phyloP scores from a whole-genome alignment of 2,113 vertebrate genomes.

The Lampris incognitus region DNA sequence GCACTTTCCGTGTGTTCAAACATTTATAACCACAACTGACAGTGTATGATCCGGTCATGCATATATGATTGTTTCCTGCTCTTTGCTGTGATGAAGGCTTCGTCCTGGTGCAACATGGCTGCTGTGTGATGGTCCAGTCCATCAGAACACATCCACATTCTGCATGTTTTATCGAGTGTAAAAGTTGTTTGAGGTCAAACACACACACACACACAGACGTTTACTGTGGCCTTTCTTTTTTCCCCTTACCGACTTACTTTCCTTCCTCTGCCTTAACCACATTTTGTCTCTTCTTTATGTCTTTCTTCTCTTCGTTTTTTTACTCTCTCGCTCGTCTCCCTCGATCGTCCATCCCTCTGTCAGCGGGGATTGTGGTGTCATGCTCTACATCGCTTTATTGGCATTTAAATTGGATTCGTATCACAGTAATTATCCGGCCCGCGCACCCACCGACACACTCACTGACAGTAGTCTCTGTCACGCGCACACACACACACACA shows the following conservation, averaged over 20 bases:
- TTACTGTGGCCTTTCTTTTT: too few species aligned
- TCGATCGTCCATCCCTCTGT: constrained; percentile 20
- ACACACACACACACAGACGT: too few species aligned
- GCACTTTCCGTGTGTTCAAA: constrained; percentile 56
- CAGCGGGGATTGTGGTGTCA: constrained; percentile 38
- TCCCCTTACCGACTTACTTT: too few species aligned
- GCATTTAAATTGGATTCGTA: constrained; percentile 75
- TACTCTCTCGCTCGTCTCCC: constrained; percentile 16
- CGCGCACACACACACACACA: constrained; percentile 12
- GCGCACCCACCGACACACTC: constrained; percentile 67
- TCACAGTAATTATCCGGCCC: constrained; percentile 73
- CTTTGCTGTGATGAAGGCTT: too few species aligned
- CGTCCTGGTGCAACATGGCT: background rate
- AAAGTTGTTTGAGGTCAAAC: too few species aligned
- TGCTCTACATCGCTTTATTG: constrained; percentile 77
- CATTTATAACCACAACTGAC: constrained; percentile 54
- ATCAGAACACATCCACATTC: too few species aligned
- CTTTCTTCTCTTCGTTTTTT: background rate
- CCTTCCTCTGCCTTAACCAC: constrained; percentile 7
- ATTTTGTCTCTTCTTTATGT: background rate
- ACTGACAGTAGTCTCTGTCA: constrained; percentile 37
- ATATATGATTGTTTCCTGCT: constrained; percentile 63
- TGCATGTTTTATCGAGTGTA: too few species aligned
- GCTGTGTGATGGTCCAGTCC: background rate
- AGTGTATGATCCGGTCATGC: constrained; percentile 62